Evolutionary conservation across 2,113 vertebrate species (phyloP), one percentile per base, ranked within the genome.

Genomic region (Scomber colias): DNA sequence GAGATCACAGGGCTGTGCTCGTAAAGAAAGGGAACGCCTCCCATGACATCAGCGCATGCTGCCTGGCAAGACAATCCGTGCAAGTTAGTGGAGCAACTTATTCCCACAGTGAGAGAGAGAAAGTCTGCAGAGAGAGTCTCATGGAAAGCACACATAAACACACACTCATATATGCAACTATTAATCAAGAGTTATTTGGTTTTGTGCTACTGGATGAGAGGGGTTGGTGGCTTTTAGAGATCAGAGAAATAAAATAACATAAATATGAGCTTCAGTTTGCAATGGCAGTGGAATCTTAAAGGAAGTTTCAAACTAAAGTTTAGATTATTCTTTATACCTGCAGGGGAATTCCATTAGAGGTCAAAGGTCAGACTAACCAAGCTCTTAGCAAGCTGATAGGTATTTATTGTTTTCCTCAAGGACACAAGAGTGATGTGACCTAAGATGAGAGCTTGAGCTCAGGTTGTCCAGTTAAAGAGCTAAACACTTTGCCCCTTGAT

Each of bases 1-100:
- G 85, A 92, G 90, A 94, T 94, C 94, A 94, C 90, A 94, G 91
- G 51, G 88, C 87, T 48, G 84, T 4, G 51, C 89, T 92, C 71
- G 45, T 90, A 93, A 94, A 91, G 81, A 81, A 60, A 51, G 65
- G 77, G 84, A 90, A 89, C 90, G 89, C 91, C 91, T 68, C 78
- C 86, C 73, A 90, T 94, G 93, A 94, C 94, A 93, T 94, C 92
- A 91, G 51, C 46, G 12, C 84, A 27, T 21, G 78, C 77, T 79
- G 71, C 77, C 62, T 27, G 62, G 81, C 40, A 62, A 72, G 71
- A 82, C 46, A 4, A 60, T 61, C 57, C 67, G 27, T 31, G 69
- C 85, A 61, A 84, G 75, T 84, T 55, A 19, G 30, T n/a, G 70
- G 53, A 76, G 68, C 85, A 81, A 74, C 79, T 81, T 27, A 60